Evolutionary conservation across 2,797 vertebrate species (phyloP).

Genomic region (Clarias platycephalus): DNA sequence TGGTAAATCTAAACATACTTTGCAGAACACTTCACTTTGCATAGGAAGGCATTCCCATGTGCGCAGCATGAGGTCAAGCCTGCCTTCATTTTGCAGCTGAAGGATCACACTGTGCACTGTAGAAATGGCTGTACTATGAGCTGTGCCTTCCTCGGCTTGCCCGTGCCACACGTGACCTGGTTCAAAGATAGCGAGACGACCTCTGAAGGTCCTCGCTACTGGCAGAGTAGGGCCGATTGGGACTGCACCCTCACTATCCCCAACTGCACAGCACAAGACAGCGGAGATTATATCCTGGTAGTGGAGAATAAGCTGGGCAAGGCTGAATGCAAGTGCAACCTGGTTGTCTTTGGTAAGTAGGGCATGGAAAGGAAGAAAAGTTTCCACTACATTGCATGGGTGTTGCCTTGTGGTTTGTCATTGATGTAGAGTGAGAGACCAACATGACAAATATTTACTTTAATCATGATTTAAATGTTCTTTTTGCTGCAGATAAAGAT

Average conservation of each 20-base stretch:
- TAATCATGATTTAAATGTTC: slow-evolving; percentile 5
- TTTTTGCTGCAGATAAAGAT: slow-evolving; percentile 68
- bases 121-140: slow-evolving; percentile 68
- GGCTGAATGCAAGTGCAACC: slow-evolving; percentile 64
- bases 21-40: slow-evolving; percentile 53
- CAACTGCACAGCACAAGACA: slow-evolving; percentile 64
- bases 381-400: neutral
- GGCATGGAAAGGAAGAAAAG: neutral
- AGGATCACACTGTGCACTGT: slow-evolving; percentile 59
- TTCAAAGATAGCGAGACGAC: slow-evolving; percentile 62
- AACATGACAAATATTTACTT: neutral
- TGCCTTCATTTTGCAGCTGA: slow-evolving; percentile 64
- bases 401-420: neutral
- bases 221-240: slow-evolving; percentile 65
- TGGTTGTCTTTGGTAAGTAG: slow-evolving; percentile 63
- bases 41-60: slow-evolving; percentile 55
- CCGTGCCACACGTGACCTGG: slow-evolving; percentile 61
- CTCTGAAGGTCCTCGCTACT: slow-evolving; percentile 62
- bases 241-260: slow-evolving; percentile 67
- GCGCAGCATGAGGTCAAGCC: slow-evolving; percentile 63
- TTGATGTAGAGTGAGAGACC: neutral
- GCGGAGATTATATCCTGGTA: slow-evolving; percentile 61
- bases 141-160: slow-evolving; percentile 66
- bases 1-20: neutral
- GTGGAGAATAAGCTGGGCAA: slow-evolving; percentile 69